Base-by-base conservation (phyloP, 2,888 invertebrate species). In the Lasius fuliginosus region DNA sequence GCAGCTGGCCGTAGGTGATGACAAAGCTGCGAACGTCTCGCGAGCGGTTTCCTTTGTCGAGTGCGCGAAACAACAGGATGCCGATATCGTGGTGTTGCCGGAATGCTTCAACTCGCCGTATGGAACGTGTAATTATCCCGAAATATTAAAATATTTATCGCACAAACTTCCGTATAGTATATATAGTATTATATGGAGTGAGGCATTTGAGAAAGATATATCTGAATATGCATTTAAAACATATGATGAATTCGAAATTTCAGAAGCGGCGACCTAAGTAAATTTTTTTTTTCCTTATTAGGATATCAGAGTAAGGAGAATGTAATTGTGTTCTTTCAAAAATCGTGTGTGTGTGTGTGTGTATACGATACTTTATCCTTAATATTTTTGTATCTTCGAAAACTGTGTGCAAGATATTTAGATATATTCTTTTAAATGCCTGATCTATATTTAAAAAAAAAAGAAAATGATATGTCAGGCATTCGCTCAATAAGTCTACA, bases 81-180 rank as follows among this genome's bases (percentile, higher is more conserved):
- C 97, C 0, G 95, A 97, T 64, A 90, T 98, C 42, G 95, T 98
- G 36, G 96, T 96, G 0, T 94, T 98, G 8, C 98, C 98, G 12
- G 99, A 99, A 95, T 99, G 98, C 94, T 99, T 99, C 93, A 99
- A 99, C 94, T 98, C 98, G 23, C 99, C 99, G 0, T 99, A 99
- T 95, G 99, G 99, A 82, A 97, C 97, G 71, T 96, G 97, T 97
- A 95, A 90, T 30, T 27, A 60, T 60, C n/a, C 18, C 4, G 11
- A 23, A 23, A 23, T 23, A 23, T 0, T 46, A 0, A 15, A 46
- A 46, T 46, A 46, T 46, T 46, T 46, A 46, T 46, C 46, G 3
- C 12, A 46, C 23, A 23, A 15, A 46, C 18, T 46, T 15, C 15
- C 15, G 46, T 18, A 5, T 46, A 46, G 23, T 23, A 15, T 46